Evolutionary conservation across 1,140 invertebrate species (phyloP), one percentile per base, ranked within the genome.

Genomic region (Drosophila pachea): DNA sequence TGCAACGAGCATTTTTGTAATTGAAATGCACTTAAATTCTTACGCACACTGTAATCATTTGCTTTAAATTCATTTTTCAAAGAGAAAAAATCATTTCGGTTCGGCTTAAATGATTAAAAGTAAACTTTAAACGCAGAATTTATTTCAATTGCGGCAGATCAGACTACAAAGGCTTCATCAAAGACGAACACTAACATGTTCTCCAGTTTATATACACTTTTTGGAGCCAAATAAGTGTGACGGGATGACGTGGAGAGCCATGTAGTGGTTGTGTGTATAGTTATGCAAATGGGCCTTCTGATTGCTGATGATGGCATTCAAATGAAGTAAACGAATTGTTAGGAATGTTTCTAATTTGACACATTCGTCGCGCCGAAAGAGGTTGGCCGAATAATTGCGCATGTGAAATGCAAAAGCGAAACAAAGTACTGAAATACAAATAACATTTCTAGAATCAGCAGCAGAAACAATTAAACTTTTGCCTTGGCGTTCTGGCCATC

Each of bases 381-480:
- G 14, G 48, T 65, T 40, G n/a, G 32, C 14, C 9, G 14, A 29
- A 66, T 49, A 65, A 36, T 42, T 47, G 32, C 14, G 36, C 42
- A 62, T 67, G 49, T 53, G 62, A 68, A 68, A 68, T 68, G 48
- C 58, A 68, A 62, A 68, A 55, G 42, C 48, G 65, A 60, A 68
- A 68, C 61, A 36, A 68, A 68, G 53, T 68, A 50, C 31, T 42
- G 29, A 43, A 42, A 54, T 22, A 43, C 48, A 62, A 35, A 63
- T 33, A 77, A 71, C 70, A 77, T 81, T 79, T 55, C 66, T 68
- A 72, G 55, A 69, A 32, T 32, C 54, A 45, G 40, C 54, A 45
- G 68, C 63, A 81, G 79, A 84, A 84, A 84, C 81, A 84, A 84
- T 84, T 84, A 76, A 86, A 84, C 81, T 84, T 86, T 86, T 68